Conservation (phyloP, 2,113 vertebrate species). For the Numenius arquata region DNA sequence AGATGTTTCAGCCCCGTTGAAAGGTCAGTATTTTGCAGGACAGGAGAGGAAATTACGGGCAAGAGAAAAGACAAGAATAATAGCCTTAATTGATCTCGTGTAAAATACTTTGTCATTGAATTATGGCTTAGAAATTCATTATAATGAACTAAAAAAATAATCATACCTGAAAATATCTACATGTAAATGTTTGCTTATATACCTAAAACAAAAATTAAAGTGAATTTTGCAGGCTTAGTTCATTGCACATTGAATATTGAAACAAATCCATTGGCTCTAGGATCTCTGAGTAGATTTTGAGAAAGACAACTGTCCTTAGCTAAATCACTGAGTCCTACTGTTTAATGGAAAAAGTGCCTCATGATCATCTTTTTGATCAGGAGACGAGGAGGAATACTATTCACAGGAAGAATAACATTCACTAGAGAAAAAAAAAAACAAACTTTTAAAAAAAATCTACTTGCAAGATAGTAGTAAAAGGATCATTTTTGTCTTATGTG, state of each 20-base stretch:
- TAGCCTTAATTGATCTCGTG: neutral
- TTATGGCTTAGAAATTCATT: neutral
- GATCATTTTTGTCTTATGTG: neutral
- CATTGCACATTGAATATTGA: neutral
- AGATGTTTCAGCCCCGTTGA: neutral
- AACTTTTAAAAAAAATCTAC: rapidly evolving
- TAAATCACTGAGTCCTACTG: neutral
- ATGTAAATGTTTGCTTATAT: neutral
- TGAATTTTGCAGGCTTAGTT: neutral
- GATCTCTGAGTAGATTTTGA: neutral
- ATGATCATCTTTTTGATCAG: neutral
- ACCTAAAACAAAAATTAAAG: neutral
- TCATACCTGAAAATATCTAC: neutral
- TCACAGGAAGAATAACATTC: neutral
- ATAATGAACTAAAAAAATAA: neutral
- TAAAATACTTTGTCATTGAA: neutral
- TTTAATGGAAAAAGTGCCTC: neutral
- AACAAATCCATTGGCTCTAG: neutral
- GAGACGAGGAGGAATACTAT: neutral
- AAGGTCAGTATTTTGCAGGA: neutral
- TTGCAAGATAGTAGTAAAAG: neutral
- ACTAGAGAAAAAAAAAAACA: neutral
- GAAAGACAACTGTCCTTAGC: neutral
- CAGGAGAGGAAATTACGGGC: neutral
- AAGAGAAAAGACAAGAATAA: neutral